Percentiles rank a stretch among this genome's conserved stretches.
Evolutionary conservation across 2,888 invertebrate genomes (phyloP).

Genomic region (Dasysyrphus tricinctus): DNA sequence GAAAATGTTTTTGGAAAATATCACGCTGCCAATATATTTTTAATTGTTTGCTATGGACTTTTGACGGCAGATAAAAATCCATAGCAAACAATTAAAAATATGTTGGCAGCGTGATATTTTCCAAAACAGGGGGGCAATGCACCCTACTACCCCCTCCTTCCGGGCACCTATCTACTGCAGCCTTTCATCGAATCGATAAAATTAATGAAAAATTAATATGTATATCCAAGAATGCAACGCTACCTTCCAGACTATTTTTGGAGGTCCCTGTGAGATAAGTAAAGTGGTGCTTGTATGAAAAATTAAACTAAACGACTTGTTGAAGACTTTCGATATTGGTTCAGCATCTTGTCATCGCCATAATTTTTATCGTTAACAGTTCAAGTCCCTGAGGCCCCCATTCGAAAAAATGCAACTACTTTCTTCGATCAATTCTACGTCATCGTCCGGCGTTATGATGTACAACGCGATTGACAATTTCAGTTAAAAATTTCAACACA

Average conservation of each 20-base stretch:
- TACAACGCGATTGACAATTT: conserved; percentile 36
- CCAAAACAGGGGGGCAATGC: too few species aligned
- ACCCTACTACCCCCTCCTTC: too few species aligned
- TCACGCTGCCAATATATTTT: too few species aligned
- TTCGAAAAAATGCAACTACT: conserved; percentile 21
- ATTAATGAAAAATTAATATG: neutral
- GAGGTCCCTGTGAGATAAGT: conserved; percentile 6
- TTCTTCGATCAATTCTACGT: conserved; percentile 31
- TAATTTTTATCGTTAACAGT: conserved; percentile 35
- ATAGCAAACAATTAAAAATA: too few species aligned
- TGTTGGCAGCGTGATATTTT: too few species aligned
- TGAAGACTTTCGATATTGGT: conserved; percentile 50
- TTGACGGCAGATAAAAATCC: too few species aligned
- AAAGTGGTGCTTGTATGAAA: neutral
- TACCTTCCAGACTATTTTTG: neutral
- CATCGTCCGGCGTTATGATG: neutral
- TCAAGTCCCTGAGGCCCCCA: neutral
- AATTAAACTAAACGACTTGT: conserved; percentile 35
- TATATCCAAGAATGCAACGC: neutral
- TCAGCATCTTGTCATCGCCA: conserved; percentile 34
- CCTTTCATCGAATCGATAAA: too few species aligned
- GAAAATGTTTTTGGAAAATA: too few species aligned
- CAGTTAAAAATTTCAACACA: conserved; percentile 24
- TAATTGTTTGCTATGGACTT: too few species aligned
- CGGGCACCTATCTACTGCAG: too few species aligned